Evolutionary conservation across 2,888 invertebrate species (phyloP).

Genomic region (Lamellibrachia columna): DNA sequence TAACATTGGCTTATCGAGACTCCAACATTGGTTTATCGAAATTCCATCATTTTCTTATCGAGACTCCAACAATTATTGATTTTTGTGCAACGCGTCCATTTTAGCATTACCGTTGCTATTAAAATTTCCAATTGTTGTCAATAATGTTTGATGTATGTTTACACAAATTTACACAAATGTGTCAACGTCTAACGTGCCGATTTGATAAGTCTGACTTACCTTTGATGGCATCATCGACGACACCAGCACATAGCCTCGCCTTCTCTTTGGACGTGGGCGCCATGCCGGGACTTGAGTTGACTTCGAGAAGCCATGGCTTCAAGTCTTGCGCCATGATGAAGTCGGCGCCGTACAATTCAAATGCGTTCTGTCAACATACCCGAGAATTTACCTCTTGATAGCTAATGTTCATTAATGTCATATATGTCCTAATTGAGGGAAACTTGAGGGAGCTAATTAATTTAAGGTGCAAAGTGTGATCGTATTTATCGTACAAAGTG

Average conservation of each 20-base stretch:
- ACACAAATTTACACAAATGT: not conserved
- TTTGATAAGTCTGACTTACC: constrained; percentile 69
- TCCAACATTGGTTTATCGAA: no score
- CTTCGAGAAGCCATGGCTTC: constrained; percentile 88
- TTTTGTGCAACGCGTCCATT: no score
- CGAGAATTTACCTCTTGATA: not conserved
- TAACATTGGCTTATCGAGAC: no score
- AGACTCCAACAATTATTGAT: no score
- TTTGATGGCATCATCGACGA: constrained; percentile 86
- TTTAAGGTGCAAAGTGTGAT: no score
- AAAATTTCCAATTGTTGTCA: no score
- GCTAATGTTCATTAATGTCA: not conserved
- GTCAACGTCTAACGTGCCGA: not conserved
- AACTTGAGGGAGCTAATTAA: no score
- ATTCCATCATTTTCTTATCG: no score
- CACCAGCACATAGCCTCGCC: constrained; percentile 81
- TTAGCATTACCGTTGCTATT: no score
- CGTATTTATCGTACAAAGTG: no score
- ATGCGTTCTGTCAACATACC: constrained; percentile 73
- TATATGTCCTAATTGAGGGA: no score
- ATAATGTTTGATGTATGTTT: no score
- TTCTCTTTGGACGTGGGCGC: constrained; percentile 85
- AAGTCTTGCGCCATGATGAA: constrained; percentile 85
- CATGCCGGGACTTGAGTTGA: constrained; percentile 87
- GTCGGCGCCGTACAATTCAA: constrained; percentile 92